Percentiles rank a stretch among this genome's conserved stretches.
Conservation (phyloP, 2,113 vertebrate species). For the Xenopus tropicalis region UCB_Xtro_10.0 CM004444.2:4728001-4728500, state of each 20-base stretch:
- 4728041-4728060: too few species aligned
- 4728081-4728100: background rate
- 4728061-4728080: background rate
- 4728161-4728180: slow-evolving; percentile 22
- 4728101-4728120: slow-evolving; percentile 7
- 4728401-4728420: slow-evolving; percentile 17
- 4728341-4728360: slow-evolving; percentile 9
- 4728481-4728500: slow-evolving; percentile 3
- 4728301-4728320: slow-evolving; percentile 6
- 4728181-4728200: slow-evolving; percentile 3
- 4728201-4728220: background rate
- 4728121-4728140: background rate
- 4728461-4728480: background rate
- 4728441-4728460: slow-evolving; percentile 22
- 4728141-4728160: slow-evolving; percentile 20
- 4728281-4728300: slow-evolving; percentile 36
- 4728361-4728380: too few species aligned
- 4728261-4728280: slow-evolving; percentile 37
- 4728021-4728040: too few species aligned
- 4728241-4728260: slow-evolving; percentile 30
- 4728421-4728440: slow-evolving; percentile 23
- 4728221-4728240: slow-evolving; percentile 12
- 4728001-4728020: too few species aligned
- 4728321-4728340: slow-evolving; percentile 11
- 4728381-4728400: background rate